A percentile compares a stretch with the other conserved stretches of the same genome.
Evolutionary conservation across 2,888 invertebrate genomes (phyloP).

Genomic region (Cephus pulcher): DNA sequence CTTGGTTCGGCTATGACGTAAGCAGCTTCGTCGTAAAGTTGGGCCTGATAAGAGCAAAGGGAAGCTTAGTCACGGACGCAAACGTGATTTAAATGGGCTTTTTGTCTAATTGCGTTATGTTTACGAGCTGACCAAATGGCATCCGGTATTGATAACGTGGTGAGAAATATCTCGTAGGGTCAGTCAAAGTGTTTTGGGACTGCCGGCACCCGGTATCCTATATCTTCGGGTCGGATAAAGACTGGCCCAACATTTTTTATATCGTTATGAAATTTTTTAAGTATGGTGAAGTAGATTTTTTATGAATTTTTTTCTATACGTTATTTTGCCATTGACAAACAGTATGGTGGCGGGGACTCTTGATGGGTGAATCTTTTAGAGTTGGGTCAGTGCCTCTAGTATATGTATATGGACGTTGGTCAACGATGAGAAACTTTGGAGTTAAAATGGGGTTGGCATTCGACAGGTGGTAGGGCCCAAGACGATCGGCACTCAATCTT

Average conservation of each 20-base stretch:
- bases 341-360: background rate
- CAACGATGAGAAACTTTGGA: no score
- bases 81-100: conserved; percentile 48
- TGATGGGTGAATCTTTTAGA: background rate
- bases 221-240: no score
- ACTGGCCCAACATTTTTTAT: no score
- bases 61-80: conserved; percentile 4
- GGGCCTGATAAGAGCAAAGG: background rate
- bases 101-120: conserved; percentile 54
- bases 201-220: no score
- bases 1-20: no score
- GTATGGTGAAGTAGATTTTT: no score
- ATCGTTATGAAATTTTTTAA: no score
- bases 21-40: background rate
- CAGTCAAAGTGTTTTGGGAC: no score
- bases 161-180: no score
- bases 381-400: background rate
- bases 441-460: conserved; percentile 1
- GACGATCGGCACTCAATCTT: conserved; percentile 22
- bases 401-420: conserved; percentile 17
- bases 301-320: background rate
- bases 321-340: conserved; percentile 3
- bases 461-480: conserved; percentile 16
- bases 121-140: conserved; percentile 41
- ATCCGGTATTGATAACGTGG: conserved; percentile 11